Evolutionary conservation across 2,113 vertebrate species (phyloP).

Genomic region (Rhinopithecus roxellana): DNA sequence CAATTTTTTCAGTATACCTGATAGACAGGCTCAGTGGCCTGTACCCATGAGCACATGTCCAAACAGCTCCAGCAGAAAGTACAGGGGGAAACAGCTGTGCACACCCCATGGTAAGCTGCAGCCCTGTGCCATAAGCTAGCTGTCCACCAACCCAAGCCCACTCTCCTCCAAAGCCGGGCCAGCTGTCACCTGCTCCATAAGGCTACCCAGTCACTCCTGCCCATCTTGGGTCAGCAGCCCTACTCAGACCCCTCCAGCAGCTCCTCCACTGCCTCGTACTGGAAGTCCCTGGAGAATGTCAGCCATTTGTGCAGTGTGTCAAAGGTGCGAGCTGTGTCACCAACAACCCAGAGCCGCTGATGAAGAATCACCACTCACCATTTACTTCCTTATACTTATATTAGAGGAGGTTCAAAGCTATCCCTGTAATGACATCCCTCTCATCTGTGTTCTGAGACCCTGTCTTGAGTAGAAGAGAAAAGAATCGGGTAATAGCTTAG

Average conservation of each 20-base stretch:
- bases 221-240: too few species aligned
- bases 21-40: neutral
- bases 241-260: rapidly evolving
- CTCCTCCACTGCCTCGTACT: neutral
- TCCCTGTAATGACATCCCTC: rapidly evolving
- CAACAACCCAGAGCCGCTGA: neutral
- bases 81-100: neutral
- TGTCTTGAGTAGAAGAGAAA: neutral
- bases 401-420: neutral
- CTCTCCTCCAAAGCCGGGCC: neutral
- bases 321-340: neutral
- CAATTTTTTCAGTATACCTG: neutral
- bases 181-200: neutral
- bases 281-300: neutral
- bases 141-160: neutral
- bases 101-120: rapidly evolving
- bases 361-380: neutral
- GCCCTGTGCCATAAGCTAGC: neutral
- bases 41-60: neutral
- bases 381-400: too few species aligned
- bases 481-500: neutral
- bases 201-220: too few species aligned
- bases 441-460: neutral
- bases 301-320: neutral
- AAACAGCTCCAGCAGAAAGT: neutral